Evolutionary conservation across 2,113 vertebrate genomes (phyloP).

Genomic region (Lontra canadensis): DNA sequence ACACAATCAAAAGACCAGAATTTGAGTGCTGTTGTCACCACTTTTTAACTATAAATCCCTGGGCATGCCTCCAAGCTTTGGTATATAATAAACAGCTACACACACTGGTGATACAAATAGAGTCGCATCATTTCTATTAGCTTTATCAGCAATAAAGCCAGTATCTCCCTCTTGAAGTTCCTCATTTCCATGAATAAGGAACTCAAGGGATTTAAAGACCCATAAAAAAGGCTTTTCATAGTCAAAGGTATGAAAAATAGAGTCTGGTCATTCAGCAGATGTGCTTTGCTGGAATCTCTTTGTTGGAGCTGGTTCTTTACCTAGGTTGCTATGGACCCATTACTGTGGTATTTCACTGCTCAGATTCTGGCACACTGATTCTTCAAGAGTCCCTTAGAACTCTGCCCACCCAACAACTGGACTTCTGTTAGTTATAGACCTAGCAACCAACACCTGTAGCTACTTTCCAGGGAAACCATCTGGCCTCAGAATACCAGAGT

Average conservation of each 20-base stretch:
- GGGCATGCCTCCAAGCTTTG: neutral
- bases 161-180: neutral
- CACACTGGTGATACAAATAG: neutral
- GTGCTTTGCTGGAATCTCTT: neutral
- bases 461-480: neutral
- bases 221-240: neutral
- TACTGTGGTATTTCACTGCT: neutral
- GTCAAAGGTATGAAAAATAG: neutral
- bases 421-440: neutral
- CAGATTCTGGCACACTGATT: neutral
- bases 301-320: neutral
- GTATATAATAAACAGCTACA: neutral
- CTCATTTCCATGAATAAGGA: conserved; percentile 22
- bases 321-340: neutral
- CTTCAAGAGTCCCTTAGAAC: neutral
- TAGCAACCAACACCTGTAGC: too few relatives aligned
- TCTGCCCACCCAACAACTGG: neutral
- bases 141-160: conserved; percentile 1
- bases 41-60: neutral
- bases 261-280: neutral
- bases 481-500: neutral
- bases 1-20: neutral
- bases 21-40: neutral
- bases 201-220: neutral
- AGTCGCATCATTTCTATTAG: neutral